Conservation (phyloP, 2,797 vertebrate species). For the Peromyscus eremicus region DNA sequence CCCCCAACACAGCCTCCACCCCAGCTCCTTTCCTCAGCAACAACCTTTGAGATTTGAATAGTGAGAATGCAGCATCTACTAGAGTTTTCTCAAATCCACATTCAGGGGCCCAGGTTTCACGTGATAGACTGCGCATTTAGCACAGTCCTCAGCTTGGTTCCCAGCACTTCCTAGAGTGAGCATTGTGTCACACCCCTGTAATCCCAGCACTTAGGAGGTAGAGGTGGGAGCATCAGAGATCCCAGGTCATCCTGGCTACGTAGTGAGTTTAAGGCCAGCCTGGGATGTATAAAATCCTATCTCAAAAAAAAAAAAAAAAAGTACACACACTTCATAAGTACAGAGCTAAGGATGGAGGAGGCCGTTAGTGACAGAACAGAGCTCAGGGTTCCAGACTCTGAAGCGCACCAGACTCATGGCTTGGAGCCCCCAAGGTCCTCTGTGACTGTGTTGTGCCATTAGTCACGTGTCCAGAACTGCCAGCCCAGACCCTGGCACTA, state of each 20-base stretch:
- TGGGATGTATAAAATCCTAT: neutral
- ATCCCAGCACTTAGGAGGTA: neutral
- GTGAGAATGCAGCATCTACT: neutral
- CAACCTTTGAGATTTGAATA: neutral
- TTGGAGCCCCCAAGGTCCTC: neutral
- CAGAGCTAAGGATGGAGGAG: neutral
- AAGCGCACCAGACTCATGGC: neutral
- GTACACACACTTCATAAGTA: neutral
- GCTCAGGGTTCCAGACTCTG: neutral
- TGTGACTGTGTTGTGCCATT: neutral
- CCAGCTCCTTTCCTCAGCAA: neutral
- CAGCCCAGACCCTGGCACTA: neutral
- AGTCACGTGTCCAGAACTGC: neutral
- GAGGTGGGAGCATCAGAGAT: neutral
- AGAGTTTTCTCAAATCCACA: neutral
- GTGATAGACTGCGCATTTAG: neutral
- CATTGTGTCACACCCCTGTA: neutral
- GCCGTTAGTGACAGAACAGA: neutral
- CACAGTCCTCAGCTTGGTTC: neutral
- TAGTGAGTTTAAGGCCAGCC: neutral
- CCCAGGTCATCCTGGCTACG: neutral
- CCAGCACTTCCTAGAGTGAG: neutral
- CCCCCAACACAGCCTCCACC: neutral
- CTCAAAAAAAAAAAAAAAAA: neutral
- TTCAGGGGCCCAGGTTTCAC: neutral